Evolutionary conservation across 2,888 invertebrate species (phyloP).

Genomic region (Auanema sp.): DNA sequence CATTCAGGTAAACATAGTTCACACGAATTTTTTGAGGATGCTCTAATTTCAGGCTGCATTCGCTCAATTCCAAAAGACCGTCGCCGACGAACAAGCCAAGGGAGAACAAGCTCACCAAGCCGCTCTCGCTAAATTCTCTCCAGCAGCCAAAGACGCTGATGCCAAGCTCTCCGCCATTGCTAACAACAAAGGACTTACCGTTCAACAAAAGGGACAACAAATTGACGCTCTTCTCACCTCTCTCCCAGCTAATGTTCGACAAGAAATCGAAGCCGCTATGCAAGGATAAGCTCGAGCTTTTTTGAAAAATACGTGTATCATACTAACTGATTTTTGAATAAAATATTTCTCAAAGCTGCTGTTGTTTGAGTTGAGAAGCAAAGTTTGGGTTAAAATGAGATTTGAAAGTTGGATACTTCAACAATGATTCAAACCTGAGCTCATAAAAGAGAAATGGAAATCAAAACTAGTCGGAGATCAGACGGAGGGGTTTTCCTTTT

Average conservation of each 20-base stretch:
- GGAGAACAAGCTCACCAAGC: slow-evolving; percentile 55
- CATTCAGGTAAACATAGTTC: slow-evolving; percentile 18
- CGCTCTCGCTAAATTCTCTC: slow-evolving; percentile 51
- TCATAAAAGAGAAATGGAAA: too few species aligned
- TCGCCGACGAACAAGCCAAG: slow-evolving; percentile 4
- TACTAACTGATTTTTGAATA: too few species aligned
- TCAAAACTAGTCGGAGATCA: too few species aligned
- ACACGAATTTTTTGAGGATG: neutral
- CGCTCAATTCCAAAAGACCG: slow-evolving; percentile 47
- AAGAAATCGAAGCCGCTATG: slow-evolving; percentile 51
- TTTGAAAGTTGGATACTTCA: too few species aligned
- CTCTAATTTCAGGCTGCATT: slow-evolving; percentile 44
- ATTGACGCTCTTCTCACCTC: slow-evolving; percentile 46
- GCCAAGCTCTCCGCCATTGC: slow-evolving; percentile 53
- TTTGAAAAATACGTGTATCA: neutral
- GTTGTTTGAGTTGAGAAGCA: too few species aligned
- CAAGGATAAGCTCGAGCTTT: slow-evolving; percentile 12
- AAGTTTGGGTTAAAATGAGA: too few species aligned
- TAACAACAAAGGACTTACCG: slow-evolving; percentile 45
- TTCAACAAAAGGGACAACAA: slow-evolving; percentile 50
- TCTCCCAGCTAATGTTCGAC: slow-evolving; percentile 49
- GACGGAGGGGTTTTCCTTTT: too few species aligned
- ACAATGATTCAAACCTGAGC: too few species aligned
- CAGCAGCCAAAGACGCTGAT: slow-evolving; percentile 49
- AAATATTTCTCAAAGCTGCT: too few species aligned